These are phyloP conservation scores for Sesia bembeciformis DNA, from an alignment of 2,888 invertebrate genomes.

Conservation along the genomic window DNA sequence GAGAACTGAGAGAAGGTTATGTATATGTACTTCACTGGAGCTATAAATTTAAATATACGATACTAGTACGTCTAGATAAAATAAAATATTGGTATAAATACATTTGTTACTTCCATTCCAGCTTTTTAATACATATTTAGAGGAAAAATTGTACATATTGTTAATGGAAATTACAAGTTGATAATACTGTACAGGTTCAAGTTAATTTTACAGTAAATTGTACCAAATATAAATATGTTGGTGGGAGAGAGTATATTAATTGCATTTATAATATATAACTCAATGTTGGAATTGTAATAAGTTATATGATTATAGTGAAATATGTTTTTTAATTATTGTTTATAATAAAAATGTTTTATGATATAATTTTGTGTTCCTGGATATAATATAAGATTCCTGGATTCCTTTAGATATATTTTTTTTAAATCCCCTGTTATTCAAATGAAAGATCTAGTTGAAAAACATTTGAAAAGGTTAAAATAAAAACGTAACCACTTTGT, in stretches of 20 bases:
- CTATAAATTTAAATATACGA: no score
- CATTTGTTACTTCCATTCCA: constrained; percentile 19
- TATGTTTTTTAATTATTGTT: constrained; percentile 69
- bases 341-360: constrained; percentile 68
- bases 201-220: background rate
- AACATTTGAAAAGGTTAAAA: no score
- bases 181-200: background rate
- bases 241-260: constrained; percentile 28
- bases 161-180: background rate
- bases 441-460: no score
- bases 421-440: no score
- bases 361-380: background rate
- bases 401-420: no score
- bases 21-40: no score
- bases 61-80: no score
- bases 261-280: constrained; percentile 57
- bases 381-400: no score
- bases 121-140: constrained; percentile 6
- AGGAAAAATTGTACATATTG: background rate
- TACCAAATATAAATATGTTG: constrained; percentile 5
- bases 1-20: no score
- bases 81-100: no score
- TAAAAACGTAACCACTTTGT: no score
- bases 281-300: constrained; percentile 59
- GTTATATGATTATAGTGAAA: constrained; percentile 42